Base-by-base conservation (phyloP, 1,140 invertebrate genomes). In the Ridgeia piscesae region DNA sequence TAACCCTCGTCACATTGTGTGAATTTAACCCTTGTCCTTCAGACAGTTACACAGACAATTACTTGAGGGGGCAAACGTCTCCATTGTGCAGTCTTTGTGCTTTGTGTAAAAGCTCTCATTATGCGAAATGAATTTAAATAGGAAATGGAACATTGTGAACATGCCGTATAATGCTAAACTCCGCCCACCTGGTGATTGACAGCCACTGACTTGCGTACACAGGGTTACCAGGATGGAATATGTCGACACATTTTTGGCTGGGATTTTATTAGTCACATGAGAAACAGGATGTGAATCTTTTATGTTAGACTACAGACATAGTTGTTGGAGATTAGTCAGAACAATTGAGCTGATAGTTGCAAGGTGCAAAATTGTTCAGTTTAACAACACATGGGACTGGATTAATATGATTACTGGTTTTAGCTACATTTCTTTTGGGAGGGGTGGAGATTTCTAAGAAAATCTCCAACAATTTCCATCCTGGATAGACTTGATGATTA, bases 71-170 rank as follows among this genome's bases (percentile, higher is more conserved):
- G 0, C 58, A 77, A 21, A 17, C 2, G 27, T 77, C 6, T 77
- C 58, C 58, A 77, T 31, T 77, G 58, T 77, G 14, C 58, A 21
- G 11, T 77, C 58, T 21, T 31, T 77, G 58, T 77, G 14, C 58
- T 77, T 77, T 77, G 58, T 77, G 58, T 77, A 27, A 17, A 77
- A 77, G 14, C 4, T 21, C 58, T 77, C 58, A 77, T 77, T 77
- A 77, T 77, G 58, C 58, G 58, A 90, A 90, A 17, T 90, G 89
- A 90, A 90, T 35, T 35, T 34, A 34, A 90, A 34, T 90, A n/a
- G 34, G 35, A 42, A 90, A 42, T 90, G 11, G 34, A 90, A 90
- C 14, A 90, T n/a, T n/a, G 58, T 77, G 58, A 77, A 77, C 17
- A 14, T 4, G 2, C 14, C 14, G 27, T 4, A 2, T 21, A 35